Conservation (phyloP, 2,113 vertebrate genomes). For the Felis catus region F.catus_Fca126_mat1.0 CM031415.1:53236501-53237000, state of each 20-base stretch:
- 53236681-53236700: background rate
- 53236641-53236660: background rate
- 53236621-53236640: background rate
- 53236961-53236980: background rate
- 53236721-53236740: background rate
- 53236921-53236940: background rate
- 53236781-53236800: background rate
- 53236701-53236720: background rate
- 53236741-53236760: background rate
- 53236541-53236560: background rate
- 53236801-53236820: background rate
- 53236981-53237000: background rate
- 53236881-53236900: background rate
- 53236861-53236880: background rate
- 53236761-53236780: background rate
- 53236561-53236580: background rate
- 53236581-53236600: background rate
- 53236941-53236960: background rate
- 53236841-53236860: background rate
- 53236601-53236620: background rate
- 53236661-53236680: background rate
- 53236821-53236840: background rate
- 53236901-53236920: background rate
- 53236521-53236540: background rate
- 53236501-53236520: background rate